Base-by-base conservation (phyloP, 2,888 invertebrate genomes). In the Morpho helenor region DNA sequence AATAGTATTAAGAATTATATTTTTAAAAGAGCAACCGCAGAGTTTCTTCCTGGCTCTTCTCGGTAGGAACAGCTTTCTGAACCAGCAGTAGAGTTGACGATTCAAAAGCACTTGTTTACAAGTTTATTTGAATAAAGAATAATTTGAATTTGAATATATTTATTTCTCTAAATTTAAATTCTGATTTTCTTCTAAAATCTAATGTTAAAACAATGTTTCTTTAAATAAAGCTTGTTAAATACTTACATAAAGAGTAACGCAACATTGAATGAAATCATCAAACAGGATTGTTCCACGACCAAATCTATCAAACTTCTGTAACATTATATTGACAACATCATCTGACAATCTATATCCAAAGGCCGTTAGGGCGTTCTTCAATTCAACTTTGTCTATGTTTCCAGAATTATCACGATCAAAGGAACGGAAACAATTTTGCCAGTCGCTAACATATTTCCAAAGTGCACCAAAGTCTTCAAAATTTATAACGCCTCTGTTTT, bases 221-320 rank as follows among this genome's bases (percentile, higher is more conserved):
- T 31, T 0, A 31, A 31, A 31, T 5, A 31, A 31, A 31, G 31
- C 31, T 31, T 31, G 4, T 2, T 31, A 42, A 31, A 65, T 76
- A 94, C 96, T 95, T 92, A 98, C 98, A 91, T 98, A 96, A 75
- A 98, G 90, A 56, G 96, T 95, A 64, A 99, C 94, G 80, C 98
- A 98, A 78, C 98, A 97, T 80, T 99, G 99, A 69, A 99, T 99
- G 80, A 99, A 99, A 83, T 99, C 99, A 90, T 99, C 99, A 87
- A 99, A 99, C 56, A 97, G 93, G 70, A 99, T 96, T 7, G 95
- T 96, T 42, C 97, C 97, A 54, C 92, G 91, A n/a, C 98, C 98
- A 73, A 94, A 95, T 66, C 99, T 92, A 86, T 99, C 99, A 87
- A 98, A 99, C 84, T 99, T 99, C 68, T 95, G 93, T 55, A 99